A percentile compares a stretch with the other conserved stretches of the same genome.
These are phyloP conservation scores for Parazoanthus swiftii DNA, from an alignment of 92 coral and sea anemone genomes.

Conservation along the genomic window DNA sequence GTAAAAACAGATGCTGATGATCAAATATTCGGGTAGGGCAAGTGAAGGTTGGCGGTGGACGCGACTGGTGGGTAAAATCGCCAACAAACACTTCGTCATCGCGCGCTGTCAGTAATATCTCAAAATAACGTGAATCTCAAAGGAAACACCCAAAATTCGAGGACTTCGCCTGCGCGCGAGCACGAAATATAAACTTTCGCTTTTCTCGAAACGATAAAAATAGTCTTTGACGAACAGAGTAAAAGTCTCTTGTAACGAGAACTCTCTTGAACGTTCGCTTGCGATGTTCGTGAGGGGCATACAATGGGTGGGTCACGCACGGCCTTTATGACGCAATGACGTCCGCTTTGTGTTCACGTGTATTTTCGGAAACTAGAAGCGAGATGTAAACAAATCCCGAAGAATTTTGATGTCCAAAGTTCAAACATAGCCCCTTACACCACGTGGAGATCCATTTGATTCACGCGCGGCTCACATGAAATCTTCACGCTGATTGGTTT, in stretches of 20 bases:
- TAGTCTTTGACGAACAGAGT: neutral
- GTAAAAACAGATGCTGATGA: constrained; percentile 22
- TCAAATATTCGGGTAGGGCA: constrained; percentile 36
- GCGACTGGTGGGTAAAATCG: neutral
- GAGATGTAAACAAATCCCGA: constrained; percentile 65
- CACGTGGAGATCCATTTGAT: constrained; percentile 81
- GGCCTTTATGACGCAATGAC: constrained; percentile 31
- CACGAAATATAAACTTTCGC: neutral
- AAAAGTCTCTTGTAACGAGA: neutral
- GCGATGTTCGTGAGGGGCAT: constrained; percentile 1
- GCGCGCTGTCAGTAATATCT: neutral
- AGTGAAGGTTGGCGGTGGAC: neutral
- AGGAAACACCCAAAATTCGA: constrained; percentile 3
- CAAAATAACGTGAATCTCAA: neutral
- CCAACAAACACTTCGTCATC: constrained; percentile 32
- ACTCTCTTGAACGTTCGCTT: constrained; percentile 15
- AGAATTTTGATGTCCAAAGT: constrained; percentile 68
- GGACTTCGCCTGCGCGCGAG: neutral
- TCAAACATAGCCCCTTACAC: constrained; percentile 60
- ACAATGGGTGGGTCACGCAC: constrained; percentile 36
- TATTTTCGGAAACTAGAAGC: constrained; percentile 47
- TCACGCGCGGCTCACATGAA: constrained; percentile 99
- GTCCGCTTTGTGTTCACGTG: constrained; percentile 42
- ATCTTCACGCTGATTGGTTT: constrained; percentile 80
- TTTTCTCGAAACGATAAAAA: neutral